Evolutionary conservation across 2,113 vertebrate genomes (phyloP).

Genomic region (Elephantulus edwardii): DNA sequence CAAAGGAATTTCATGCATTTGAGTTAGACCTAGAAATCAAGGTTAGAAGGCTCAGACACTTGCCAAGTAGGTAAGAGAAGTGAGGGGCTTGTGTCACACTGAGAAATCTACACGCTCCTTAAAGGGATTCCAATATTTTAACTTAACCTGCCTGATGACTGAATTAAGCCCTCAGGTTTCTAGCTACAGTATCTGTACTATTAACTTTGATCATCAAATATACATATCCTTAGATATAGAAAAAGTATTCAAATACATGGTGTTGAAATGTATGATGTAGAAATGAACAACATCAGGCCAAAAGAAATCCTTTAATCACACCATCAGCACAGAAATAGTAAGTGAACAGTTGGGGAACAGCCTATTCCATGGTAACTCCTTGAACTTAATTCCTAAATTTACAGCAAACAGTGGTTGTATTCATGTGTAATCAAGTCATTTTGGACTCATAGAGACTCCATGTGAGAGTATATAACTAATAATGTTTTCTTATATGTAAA

Average conservation of each 20-base stretch:
- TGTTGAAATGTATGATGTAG: not conserved
- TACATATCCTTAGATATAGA: not conserved
- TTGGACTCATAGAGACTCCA: not conserved
- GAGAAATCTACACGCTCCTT: not conserved
- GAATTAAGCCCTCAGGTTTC: not conserved
- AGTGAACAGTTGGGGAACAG: not conserved
- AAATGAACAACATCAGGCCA: not conserved
- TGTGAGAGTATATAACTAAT: not conserved
- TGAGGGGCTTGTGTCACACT: not conserved
- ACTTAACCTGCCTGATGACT: not conserved
- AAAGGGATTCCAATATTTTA: not conserved
- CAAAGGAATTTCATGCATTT: not conserved
- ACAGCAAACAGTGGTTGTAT: not conserved
- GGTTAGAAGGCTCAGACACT: not conserved
- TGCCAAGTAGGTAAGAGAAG: not conserved
- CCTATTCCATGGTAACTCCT: not conserved
- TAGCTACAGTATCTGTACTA: not conserved
- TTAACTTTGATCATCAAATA: not conserved
- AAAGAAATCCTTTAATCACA: not conserved
- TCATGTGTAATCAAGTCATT: not conserved
- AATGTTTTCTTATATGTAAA: not conserved
- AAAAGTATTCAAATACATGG: not conserved
- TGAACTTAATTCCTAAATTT: not conserved
- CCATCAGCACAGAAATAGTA: not conserved
- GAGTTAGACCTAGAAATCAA: not conserved